Evolutionary conservation across 2,888 invertebrate species (phyloP).

Genomic region (Molorchus minor): DNA sequence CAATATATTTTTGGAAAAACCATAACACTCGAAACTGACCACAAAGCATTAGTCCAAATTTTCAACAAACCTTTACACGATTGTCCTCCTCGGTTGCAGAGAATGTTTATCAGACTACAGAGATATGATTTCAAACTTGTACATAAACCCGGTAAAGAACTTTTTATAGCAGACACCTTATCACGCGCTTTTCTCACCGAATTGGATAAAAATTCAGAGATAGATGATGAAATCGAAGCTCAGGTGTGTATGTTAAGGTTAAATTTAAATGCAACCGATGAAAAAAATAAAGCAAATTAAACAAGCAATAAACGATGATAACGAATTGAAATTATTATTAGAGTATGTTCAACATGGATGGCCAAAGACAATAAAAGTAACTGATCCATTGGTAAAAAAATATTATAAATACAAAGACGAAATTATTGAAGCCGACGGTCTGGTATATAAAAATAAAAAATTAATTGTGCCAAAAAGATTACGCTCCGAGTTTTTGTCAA

Average conservation of each 20-base stretch:
- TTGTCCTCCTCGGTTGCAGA: not conserved
- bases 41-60: not conserved
- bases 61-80: not conserved
- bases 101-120: constrained; percentile 1
- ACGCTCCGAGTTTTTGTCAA: constrained; percentile 28
- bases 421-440: constrained; percentile 18
- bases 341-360: constrained; percentile 23
- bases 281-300: constrained; percentile 26
- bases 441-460: constrained; percentile 26
- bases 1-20: not conserved
- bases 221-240: too few relatives aligned
- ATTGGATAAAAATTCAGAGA: too few relatives aligned
- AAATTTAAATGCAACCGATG: constrained; percentile 19
- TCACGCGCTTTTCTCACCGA: constrained; percentile 21
- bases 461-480: constrained; percentile 29
- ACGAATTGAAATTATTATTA: constrained; percentile 13
- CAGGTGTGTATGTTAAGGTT: constrained; percentile 17
- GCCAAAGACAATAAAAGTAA: constrained; percentile 27
- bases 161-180: constrained; percentile 4
- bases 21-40: not conserved
- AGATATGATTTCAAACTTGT: not conserved
- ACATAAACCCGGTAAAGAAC: constrained; percentile 4
- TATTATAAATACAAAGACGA: constrained; percentile 26
- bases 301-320: constrained; percentile 24
- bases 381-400: constrained; percentile 16